Conservation (phyloP, 92 coral and sea anemone species). For the Actinernus sp. region DNA sequence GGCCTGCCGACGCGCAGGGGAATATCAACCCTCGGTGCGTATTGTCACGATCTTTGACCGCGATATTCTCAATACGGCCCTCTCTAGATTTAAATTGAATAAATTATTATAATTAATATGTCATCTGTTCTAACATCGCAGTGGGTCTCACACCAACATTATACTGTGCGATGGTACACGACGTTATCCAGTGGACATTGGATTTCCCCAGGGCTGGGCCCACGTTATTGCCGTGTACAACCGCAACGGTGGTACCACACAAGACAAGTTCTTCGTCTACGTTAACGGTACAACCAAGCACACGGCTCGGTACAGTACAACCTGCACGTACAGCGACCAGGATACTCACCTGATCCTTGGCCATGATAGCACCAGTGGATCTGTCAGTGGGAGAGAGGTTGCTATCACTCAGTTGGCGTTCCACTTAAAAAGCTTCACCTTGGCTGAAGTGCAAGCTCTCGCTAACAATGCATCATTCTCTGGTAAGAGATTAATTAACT, state of each 20-base stretch:
- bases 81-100: too few relatives aligned
- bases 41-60: too few relatives aligned
- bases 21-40: too few relatives aligned
- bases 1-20: too few relatives aligned
- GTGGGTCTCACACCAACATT: conserved; percentile 25
- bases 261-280: conserved; percentile 33
- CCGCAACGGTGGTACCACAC: conserved; percentile 15
- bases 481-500: too few relatives aligned
- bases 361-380: conserved; percentile 5
- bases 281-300: conserved; percentile 16
- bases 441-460: conserved; percentile 8
- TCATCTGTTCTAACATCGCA: neutral
- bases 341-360: conserved; percentile 26
- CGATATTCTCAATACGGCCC: too few relatives aligned
- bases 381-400: conserved; percentile 8
- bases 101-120: neutral
- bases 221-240: conserved; percentile 34
- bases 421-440: neutral
- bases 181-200: conserved; percentile 36
- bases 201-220: conserved; percentile 17
- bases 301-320: conserved; percentile 18
- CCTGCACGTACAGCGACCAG: conserved; percentile 4
- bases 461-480: neutral
- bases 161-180: conserved; percentile 34
- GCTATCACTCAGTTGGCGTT: conserved; percentile 11